Conservation (phyloP, 2,113 vertebrate species). For the Indri indri region DNA sequence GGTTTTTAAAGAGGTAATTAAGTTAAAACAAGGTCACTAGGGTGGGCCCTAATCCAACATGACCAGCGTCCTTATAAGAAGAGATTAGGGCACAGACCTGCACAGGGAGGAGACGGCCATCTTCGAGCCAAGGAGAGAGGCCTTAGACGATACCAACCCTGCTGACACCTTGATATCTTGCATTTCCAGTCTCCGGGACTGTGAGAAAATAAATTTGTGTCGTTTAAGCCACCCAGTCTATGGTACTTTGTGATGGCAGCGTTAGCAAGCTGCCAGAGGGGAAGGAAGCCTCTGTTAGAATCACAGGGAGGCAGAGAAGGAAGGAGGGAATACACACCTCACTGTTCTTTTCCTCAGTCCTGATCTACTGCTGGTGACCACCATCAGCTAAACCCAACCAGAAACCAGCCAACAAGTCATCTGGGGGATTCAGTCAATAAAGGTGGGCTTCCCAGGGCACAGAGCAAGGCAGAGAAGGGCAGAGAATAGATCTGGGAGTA, state of each 20-base stretch:
- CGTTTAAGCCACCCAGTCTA: background rate
- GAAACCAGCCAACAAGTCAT: background rate
- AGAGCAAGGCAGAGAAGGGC: background rate
- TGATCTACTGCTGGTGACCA: background rate
- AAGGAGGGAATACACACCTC: accelerated
- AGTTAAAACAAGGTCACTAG: background rate
- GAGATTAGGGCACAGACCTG: background rate
- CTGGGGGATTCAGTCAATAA: background rate
- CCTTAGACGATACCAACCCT: background rate
- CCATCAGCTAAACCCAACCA: background rate
- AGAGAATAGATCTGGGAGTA: background rate
- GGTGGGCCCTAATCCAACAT: background rate
- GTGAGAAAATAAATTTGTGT: background rate
- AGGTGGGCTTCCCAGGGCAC: background rate
- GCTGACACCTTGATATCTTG: background rate
- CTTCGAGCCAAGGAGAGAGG: background rate
- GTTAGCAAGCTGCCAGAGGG: background rate
- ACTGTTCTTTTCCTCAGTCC: background rate
- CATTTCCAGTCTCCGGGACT: background rate
- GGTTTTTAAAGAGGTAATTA: background rate
- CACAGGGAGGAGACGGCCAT: background rate
- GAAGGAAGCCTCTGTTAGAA: background rate
- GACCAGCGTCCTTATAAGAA: background rate
- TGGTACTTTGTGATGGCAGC: background rate
- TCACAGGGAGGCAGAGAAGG: background rate